These are phyloP conservation scores for Melinopterus prodromus DNA, from an alignment of 2,888 invertebrate genomes.

Conservation along the genomic window DNA sequence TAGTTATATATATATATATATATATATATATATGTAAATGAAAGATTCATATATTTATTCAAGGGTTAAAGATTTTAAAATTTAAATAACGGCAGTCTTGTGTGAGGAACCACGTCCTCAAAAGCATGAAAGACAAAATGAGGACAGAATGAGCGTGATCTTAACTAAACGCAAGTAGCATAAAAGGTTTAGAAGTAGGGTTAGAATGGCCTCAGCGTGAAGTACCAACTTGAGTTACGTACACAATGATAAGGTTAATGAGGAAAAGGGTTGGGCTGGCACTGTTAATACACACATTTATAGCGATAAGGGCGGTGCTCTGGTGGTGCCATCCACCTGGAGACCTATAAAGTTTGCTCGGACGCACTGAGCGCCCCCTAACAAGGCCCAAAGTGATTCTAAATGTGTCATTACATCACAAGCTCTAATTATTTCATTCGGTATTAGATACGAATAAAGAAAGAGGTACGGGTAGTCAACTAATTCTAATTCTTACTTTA, in stretches of 20 bases:
- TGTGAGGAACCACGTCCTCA: not conserved
- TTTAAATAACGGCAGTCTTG: not conserved
- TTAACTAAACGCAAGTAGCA: slow-evolving; percentile 32
- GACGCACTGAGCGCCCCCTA: slow-evolving; percentile 29
- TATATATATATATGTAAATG: too few relatives aligned
- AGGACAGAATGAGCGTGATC: slow-evolving; percentile 9
- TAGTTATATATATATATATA: too few relatives aligned
- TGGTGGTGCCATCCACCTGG: slow-evolving; percentile 43
- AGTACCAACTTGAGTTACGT: slow-evolving; percentile 40
- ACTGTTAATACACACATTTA: slow-evolving; percentile 40
- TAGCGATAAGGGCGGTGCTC: slow-evolving; percentile 44
- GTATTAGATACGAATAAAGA: not conserved
- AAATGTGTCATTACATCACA: slow-evolving; percentile 29
- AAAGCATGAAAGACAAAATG: not conserved
- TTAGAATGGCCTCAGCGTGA: slow-evolving; percentile 33
- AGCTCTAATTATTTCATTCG: slow-evolving; percentile 20
- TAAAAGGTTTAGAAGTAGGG: slow-evolving; percentile 31
- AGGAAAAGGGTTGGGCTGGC: slow-evolving; percentile 38
- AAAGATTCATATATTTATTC: not conserved
- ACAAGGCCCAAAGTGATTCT: slow-evolving; percentile 31
- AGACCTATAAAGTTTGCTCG: slow-evolving; percentile 41
- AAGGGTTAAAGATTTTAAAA: not conserved
- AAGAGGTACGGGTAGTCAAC: not conserved
- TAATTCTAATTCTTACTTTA: not conserved
- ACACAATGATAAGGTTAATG: slow-evolving; percentile 41